Percentiles rank a stretch among this genome's conserved stretches.
phyloP scores from a whole-genome alignment of 2,113 vertebrate species.

The Xiphophorus hellerii region DNA sequence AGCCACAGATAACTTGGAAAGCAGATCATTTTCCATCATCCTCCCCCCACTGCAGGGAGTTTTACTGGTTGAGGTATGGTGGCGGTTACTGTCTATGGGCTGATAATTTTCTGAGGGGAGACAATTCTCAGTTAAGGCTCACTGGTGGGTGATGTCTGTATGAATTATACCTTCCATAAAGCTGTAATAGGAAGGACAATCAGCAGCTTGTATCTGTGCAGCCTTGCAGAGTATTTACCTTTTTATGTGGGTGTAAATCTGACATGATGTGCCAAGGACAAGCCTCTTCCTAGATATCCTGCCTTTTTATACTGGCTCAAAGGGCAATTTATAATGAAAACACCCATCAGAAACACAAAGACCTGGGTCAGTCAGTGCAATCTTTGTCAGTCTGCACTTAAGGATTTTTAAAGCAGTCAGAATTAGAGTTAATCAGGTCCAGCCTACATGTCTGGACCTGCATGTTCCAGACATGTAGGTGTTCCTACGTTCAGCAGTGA shows the following conservation, averaged over 20 bases:
- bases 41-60: slow-evolving; percentile 19
- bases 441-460: too few relatives aligned
- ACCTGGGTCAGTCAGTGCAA: background rate
- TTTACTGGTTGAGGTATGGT: slow-evolving; percentile 44
- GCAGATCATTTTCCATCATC: slow-evolving; percentile 35
- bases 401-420: background rate
- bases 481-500: too few relatives aligned
- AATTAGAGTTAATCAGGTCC: background rate
- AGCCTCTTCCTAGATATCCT: slow-evolving; percentile 41
- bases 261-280: slow-evolving; percentile 66
- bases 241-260: slow-evolving; percentile 81
- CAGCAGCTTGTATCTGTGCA: slow-evolving; percentile 76
- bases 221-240: slow-evolving; percentile 76
- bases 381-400: background rate
- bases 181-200: slow-evolving; percentile 80
- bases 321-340: slow-evolving; percentile 4
- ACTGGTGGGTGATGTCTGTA: slow-evolving; percentile 52
- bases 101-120: slow-evolving; percentile 45
- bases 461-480: too few relatives aligned
- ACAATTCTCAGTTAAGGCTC: slow-evolving; percentile 48
- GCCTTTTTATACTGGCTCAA: slow-evolving; percentile 26
- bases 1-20: slow-evolving; percentile 30
- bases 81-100: slow-evolving; percentile 41
- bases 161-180: slow-evolving; percentile 80
- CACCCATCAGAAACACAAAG: slow-evolving; percentile 12